Conservation (phyloP, 2,888 invertebrate species). For the Ormyrus pomaceus region DNA sequence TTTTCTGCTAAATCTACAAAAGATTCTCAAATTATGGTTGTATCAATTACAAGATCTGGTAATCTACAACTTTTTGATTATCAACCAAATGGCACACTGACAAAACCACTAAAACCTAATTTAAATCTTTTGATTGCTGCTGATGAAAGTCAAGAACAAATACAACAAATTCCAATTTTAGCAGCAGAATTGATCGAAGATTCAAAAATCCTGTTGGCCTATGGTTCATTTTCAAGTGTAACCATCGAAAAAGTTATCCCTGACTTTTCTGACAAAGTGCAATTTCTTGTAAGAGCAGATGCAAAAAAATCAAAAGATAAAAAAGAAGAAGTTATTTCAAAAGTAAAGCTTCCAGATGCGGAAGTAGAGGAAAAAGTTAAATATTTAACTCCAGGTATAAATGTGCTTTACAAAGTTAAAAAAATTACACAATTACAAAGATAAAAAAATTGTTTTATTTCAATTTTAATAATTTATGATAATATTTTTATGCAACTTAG, state of each 20-base stretch:
- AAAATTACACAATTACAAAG: too few species aligned
- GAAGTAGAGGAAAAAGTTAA: too few species aligned
- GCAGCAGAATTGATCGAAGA: slow-evolving; percentile 71
- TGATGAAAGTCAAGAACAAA: slow-evolving; percentile 76
- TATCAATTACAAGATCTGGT: slow-evolving; percentile 85
- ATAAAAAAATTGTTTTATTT: neutral
- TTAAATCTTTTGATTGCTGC: slow-evolving; percentile 80
- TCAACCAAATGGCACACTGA: slow-evolving; percentile 83
- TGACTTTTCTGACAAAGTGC: slow-evolving; percentile 75
- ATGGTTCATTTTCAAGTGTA: slow-evolving; percentile 66
- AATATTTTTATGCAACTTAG: slow-evolving; percentile 7
- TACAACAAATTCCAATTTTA: slow-evolving; percentile 78
- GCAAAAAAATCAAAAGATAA: slow-evolving; percentile 68
- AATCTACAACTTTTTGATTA: slow-evolving; percentile 87
- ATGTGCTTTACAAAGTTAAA: too few species aligned
- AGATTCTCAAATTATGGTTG: slow-evolving; percentile 76
- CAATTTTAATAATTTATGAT: neutral
- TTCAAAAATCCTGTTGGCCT: slow-evolving; percentile 67
- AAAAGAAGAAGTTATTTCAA: slow-evolving; percentile 71
- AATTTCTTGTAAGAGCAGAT: slow-evolving; percentile 74
- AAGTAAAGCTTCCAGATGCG: slow-evolving; percentile 74
- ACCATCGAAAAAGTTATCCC: slow-evolving; percentile 70
- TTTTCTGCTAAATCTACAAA: slow-evolving; percentile 77
- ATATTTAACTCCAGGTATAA: too few species aligned
- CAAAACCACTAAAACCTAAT: slow-evolving; percentile 82